These are phyloP conservation scores for Aporophyla lueneburgensis DNA, from an alignment of 2,888 invertebrate genomes.

Conservation along the genomic window DNA sequence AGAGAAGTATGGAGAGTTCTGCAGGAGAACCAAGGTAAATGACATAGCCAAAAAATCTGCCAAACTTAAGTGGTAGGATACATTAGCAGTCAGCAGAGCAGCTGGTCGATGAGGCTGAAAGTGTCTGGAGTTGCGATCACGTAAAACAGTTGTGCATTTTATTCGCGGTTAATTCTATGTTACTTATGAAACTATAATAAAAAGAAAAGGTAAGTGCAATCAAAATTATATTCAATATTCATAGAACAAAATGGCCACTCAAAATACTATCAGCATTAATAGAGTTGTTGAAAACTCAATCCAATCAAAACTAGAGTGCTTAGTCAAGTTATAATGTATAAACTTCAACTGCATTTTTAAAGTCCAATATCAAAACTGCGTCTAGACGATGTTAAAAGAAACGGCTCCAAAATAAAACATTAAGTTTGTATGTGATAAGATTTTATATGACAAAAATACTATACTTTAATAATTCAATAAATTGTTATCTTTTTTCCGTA, in stretches of 20 bases:
- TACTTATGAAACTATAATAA: background rate
- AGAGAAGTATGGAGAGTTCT: no score
- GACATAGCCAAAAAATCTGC: no score
- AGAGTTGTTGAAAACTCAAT: background rate
- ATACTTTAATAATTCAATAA: no score
- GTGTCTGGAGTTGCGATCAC: no score
- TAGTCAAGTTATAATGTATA: background rate
- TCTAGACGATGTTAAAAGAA: conserved; percentile 26
- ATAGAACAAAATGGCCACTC: background rate
- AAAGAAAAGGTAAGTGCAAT: background rate
- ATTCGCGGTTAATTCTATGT: background rate
- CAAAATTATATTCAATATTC: background rate
- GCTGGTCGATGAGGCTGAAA: no score
- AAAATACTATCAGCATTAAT: background rate
- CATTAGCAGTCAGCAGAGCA: no score
- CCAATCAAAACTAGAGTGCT: background rate
- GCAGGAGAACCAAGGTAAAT: no score
- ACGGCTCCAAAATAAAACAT: conserved; percentile 7
- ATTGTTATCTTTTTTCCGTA: no score
- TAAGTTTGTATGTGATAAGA: background rate
- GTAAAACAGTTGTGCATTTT: background rate
- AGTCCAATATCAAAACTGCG: conserved; percentile 9
- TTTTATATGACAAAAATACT: background rate
- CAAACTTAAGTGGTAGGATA: no score
- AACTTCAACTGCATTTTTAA: conserved; percentile 2